Conservation (phyloP, 2,888 invertebrate species). For the Drosophila testacea region DNA sequence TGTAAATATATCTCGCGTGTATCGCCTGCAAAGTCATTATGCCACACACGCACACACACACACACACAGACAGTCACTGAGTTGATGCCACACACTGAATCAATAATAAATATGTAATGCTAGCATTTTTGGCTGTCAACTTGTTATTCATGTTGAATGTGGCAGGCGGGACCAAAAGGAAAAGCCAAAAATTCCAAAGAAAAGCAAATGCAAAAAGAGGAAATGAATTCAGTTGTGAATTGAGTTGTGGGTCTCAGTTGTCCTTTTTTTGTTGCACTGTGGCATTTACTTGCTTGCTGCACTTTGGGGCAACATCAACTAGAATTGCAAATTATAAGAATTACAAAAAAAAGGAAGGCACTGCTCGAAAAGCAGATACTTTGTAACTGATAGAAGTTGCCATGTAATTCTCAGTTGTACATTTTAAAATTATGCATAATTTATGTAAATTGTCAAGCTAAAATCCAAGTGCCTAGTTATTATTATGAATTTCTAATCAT, state of each 20-base stretch:
- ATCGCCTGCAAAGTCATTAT: slow-evolving; percentile 49
- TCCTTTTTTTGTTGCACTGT: slow-evolving; percentile 2
- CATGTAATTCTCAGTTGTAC: too few species aligned
- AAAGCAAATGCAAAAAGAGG: background rate
- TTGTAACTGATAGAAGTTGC: background rate
- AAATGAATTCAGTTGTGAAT: slow-evolving; percentile 13
- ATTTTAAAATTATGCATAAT: too few species aligned
- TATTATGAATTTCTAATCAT: too few species aligned
- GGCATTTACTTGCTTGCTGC: slow-evolving; percentile 2
- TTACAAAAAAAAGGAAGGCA: too few species aligned
- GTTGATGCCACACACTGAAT: slow-evolving; percentile 42
- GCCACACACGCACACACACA: slow-evolving; percentile 17
- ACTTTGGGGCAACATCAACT: background rate
- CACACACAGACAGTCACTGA: slow-evolving; percentile 17
- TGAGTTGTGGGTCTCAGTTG: slow-evolving; percentile 1
- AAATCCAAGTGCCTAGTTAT: too few species aligned
- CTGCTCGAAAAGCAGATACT: background rate
- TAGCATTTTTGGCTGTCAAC: slow-evolving; percentile 59
- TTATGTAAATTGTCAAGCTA: too few species aligned
- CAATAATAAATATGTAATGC: slow-evolving; percentile 62
- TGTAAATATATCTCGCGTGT: slow-evolving; percentile 22
- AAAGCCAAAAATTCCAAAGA: slow-evolving; percentile 17
- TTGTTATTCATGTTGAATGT: slow-evolving; percentile 66
- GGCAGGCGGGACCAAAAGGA: slow-evolving; percentile 21
- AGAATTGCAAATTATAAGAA: slow-evolving; percentile 11